Base-by-base conservation (phyloP, 1,140 invertebrate genomes). In the Drosophila asahinai region DNA sequence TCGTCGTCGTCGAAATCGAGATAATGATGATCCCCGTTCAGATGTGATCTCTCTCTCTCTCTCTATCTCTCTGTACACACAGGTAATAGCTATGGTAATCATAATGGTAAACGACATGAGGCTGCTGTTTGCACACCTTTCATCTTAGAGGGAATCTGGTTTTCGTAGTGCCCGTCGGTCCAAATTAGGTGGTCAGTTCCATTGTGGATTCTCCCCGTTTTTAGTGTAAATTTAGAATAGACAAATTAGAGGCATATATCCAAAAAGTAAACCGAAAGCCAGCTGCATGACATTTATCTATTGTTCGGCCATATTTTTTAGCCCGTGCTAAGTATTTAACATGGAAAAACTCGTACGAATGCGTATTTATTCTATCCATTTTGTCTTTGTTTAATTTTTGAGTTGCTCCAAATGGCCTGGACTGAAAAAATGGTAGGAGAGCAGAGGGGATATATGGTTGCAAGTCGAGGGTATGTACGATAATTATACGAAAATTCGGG, bases 281-380 rank as follows among this genome's bases (percentile, higher is more conserved):
- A 86, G 83, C 80, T 86, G 83, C 83, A 68, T 65, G 79, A 49
- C 79, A 86, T 86, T 86, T 86, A 61, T 83, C 80, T 86, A 86
- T 86, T 86, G 83, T 86, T 67, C 36, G 64, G 43, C 68, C 62
- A 42, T 57, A 63, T 76, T 82, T 74, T 74, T 78, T 43, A 75
- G 71, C 62, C 72, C 48, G 74, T 77, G 72, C 77, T 77, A 66
- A 72, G 67, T 72, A 79, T 82, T 81, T 75, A 81, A 77, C 82
- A 75, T 72, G 61, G 58, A 62, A 81, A 27, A 51, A 67, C 17
- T 68, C 36, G 33, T 51, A 19, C 36, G 38, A 51, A 43, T 30
- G 43, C 14, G 8, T 73, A 73, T 66, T 63, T 45, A 33, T 62
- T 59, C 71, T 45, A 47, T 45, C 19, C 47, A 77, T 68, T 79